Evolutionary conservation across 2,888 invertebrate species (phyloP), one percentile per base, ranked within the genome.

Genomic region (Teleogryllus oceanicus): DNA sequence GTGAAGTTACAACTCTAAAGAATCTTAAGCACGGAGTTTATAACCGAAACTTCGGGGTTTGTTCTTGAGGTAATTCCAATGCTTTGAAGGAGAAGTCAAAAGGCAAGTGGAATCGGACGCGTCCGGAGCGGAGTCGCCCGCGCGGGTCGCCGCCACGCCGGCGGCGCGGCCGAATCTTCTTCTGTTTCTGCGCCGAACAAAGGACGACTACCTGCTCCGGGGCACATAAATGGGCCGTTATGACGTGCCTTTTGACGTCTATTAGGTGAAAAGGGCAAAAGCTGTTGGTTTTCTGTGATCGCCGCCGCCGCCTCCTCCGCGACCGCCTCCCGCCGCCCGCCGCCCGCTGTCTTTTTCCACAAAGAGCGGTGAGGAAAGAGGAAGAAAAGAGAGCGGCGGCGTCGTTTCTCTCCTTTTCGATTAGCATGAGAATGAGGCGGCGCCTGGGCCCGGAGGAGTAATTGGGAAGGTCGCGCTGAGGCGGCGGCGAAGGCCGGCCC

Each of bases 171-270:
- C 3, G 16, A n/a, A 13, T n/a, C 62, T 62, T n/a, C n/a, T 62
- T 62, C 62, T n/a, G n/a, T 13, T 18, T n/a, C n/a, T 62, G 62
- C n/a, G 12, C 37, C 37, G 62, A 62, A 62, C 62, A 62, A 62
- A 62, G 62, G 62, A 62, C 62, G 13, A 37, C 16, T 62, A 62
- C 62, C 62, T 62, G 62, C 16, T 62, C 62, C 16, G 62, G n/a
- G 62, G 16, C 62, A 11, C 62, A 62, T 62, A 62, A 62, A n/a
- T n/a, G 37, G 62, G 62, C 62, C 62, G 62, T 62, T 62, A 62
- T 62, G n/a, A 62, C 62, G 62, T 62, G 62, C 62, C 62, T 62
- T 62, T 62, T 62, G 62, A 62, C 62, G 62, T 62, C 62, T 62
- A 62, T 62, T 62, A 62, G 62, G 62, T 62, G 62, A 62, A 62